Evolutionary conservation across 2,797 vertebrate genomes (phyloP).

Genomic region (Morelia viridis): DNA sequence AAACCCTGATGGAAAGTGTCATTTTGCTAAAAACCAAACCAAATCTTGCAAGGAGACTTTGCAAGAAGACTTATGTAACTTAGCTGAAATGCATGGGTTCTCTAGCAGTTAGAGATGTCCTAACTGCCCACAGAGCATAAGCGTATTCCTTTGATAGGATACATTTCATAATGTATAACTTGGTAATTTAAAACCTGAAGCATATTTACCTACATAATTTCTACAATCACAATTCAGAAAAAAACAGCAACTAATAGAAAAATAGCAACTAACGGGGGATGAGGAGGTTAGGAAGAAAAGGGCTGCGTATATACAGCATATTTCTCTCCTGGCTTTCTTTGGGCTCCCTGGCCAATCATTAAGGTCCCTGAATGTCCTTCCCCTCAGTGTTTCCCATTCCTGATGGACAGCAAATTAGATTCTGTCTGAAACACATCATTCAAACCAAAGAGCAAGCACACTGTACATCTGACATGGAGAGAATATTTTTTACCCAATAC

Average conservation of each 20-base stretch:
- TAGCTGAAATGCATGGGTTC: not conserved
- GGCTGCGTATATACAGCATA: not conserved
- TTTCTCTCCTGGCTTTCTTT: not conserved
- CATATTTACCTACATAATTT: not conserved
- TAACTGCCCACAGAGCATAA: not conserved
- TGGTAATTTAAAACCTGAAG: not conserved
- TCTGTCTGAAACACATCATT: conserved; percentile 54
- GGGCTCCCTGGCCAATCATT: not conserved
- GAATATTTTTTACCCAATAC: conserved; percentile 39
- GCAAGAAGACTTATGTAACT: not conserved
- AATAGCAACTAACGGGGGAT: not conserved
- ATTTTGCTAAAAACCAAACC: not conserved
- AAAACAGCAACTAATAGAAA: not conserved
- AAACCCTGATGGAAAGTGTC: not conserved
- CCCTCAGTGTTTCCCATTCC: conserved; percentile 29
- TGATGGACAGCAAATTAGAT: conserved; percentile 53
- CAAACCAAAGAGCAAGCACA: conserved; percentile 17
- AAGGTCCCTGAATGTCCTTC: not conserved
- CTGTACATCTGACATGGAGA: conserved; percentile 50
- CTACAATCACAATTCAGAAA: not conserved
- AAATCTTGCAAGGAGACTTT: not conserved
- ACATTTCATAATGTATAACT: not conserved
- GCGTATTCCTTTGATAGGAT: not conserved
- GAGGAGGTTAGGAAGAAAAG: not conserved
- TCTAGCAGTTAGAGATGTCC: not conserved